These are phyloP conservation scores for Ostrea edulis DNA, from an alignment of 1,140 invertebrate genomes.

Conservation along the genomic window DNA sequence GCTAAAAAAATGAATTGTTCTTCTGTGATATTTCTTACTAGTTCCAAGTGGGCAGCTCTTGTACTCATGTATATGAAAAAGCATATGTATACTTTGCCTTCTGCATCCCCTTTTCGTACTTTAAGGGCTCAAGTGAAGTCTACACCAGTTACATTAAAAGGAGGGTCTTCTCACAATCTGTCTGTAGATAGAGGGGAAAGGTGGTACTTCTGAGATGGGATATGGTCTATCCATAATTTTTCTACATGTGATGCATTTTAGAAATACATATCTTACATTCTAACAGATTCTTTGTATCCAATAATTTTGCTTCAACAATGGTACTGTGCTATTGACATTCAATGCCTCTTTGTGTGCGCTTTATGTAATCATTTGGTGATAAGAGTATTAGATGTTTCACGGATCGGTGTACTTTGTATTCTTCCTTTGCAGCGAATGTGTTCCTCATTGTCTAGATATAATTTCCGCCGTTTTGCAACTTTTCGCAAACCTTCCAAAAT, in stretches of 20 bases:
- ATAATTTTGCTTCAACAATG: conserved; percentile 31
- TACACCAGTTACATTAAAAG: conserved; percentile 51
- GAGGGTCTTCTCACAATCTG: conserved; percentile 13
- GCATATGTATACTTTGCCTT: conserved; percentile 46
- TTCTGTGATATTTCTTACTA: conserved; percentile 42
- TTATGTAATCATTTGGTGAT: conserved; percentile 33
- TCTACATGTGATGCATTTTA: conserved; percentile 41
- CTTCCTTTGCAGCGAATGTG: conserved; percentile 38
- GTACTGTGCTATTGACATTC: conserved; percentile 1
- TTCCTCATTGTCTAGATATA: not conserved
- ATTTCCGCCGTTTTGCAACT: conserved; percentile 8
- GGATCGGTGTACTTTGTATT: conserved; percentile 43
- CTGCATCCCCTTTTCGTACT: conserved; percentile 17
- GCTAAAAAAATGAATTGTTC: conserved; percentile 44
- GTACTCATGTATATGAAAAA: conserved; percentile 52
- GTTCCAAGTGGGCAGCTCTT: conserved; percentile 49
- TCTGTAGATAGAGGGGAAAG: conserved; percentile 32
- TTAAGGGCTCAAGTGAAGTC: conserved; percentile 47
- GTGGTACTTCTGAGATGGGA: conserved; percentile 33
- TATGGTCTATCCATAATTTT: conserved; percentile 41
- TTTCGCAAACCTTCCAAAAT: not conserved
- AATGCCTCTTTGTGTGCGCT: conserved; percentile 38
- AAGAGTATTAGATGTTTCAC: conserved; percentile 40
- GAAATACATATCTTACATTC: conserved; percentile 9
- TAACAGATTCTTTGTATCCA: conserved; percentile 46